phyloP scores from a whole-genome alignment of 2,888 invertebrate genomes.

The Latrodectus elegans region DNA sequence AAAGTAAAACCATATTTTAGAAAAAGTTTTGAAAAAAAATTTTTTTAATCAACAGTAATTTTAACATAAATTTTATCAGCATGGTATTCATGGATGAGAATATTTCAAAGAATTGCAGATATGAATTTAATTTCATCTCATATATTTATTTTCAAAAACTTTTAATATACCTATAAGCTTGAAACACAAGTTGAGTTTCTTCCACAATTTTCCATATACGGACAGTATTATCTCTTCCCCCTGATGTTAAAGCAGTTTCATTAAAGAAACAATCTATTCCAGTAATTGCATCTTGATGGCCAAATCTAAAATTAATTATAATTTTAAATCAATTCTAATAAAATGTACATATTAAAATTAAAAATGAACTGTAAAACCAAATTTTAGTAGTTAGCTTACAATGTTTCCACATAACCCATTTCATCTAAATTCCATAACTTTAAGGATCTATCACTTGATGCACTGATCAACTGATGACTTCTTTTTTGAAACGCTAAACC shows the following conservation, averaged over 20 bases:
- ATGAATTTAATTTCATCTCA: not conserved
- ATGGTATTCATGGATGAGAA: not conserved
- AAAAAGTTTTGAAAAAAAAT: not conserved
- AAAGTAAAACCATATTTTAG: not conserved
- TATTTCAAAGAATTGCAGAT: not conserved
- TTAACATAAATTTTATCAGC: not conserved
- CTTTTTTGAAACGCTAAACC: conserved; percentile 89
- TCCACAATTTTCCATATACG: conserved; percentile 98
- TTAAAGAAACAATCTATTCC: conserved; percentile 86
- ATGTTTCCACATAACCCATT: conserved; percentile 94
- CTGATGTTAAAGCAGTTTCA: conserved; percentile 90
- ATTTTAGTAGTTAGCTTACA: conserved; percentile 77
- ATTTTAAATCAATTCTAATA: not conserved
- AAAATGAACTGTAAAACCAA: conserved; percentile 26
- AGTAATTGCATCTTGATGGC: conserved; percentile 91
- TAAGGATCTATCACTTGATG: conserved; percentile 79
- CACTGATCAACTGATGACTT: conserved; percentile 85
- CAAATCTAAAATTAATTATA: conserved; percentile 78
- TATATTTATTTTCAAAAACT: not conserved
- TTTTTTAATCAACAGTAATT: not conserved
- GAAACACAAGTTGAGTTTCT: conserved; percentile 96
- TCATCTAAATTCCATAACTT: conserved; percentile 98
- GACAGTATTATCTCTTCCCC: conserved; percentile 89
- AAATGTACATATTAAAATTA: not conserved
- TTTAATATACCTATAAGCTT: conserved; percentile 80